Evolutionary conservation across 2,888 invertebrate species (phyloP).

Genomic region (Drosophila falleni): DNA sequence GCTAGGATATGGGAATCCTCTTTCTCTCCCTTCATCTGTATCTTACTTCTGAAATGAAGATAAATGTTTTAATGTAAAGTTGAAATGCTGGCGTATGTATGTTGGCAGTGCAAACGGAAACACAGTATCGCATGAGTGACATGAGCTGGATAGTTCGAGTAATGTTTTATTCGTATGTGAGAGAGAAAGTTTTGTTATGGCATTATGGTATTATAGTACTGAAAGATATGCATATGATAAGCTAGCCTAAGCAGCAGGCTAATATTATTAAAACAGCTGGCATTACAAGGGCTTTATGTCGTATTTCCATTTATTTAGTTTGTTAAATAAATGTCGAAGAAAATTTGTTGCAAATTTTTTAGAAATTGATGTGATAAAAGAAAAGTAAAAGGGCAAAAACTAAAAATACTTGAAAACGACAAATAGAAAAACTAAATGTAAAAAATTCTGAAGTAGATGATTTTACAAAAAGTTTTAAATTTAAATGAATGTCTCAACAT

Average conservation of each 20-base stretch:
- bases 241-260: conserved; percentile 31
- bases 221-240: conserved; percentile 39
- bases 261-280: conserved; percentile 31
- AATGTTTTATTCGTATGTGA: conserved; percentile 1
- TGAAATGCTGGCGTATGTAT: conserved; percentile 31
- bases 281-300: conserved; percentile 34
- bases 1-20: conserved; percentile 7
- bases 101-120: conserved; percentile 10
- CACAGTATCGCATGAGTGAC: conserved; percentile 30
- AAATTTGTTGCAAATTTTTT: background rate
- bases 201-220: conserved; percentile 44
- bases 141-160: conserved; percentile 20
- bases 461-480: no score
- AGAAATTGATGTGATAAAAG: background rate
- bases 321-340: background rate
- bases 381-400: background rate
- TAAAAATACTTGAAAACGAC: background rate
- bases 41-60: conserved; percentile 59
- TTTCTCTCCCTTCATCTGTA: background rate
- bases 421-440: no score
- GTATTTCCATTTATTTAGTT: conserved; percentile 26
- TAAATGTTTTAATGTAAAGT: conserved; percentile 70
- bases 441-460: no score
- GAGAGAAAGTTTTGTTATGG: conserved; percentile 32
- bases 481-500: no score